Conservation (phyloP, 2,797 vertebrate species). For the Tapera naevia region DNA sequence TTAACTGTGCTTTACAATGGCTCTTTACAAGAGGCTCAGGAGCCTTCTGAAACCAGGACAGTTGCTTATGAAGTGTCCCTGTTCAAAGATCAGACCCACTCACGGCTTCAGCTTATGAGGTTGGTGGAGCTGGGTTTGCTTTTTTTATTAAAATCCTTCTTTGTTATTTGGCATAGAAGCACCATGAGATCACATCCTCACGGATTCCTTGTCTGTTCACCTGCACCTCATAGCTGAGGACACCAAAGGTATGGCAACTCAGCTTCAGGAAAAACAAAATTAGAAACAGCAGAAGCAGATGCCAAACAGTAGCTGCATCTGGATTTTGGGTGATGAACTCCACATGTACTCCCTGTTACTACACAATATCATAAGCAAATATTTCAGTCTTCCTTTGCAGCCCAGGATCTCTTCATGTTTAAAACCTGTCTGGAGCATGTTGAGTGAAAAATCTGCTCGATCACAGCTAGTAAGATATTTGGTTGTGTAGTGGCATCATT, state of each 20-base stretch:
- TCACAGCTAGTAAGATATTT: background rate
- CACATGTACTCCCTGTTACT: conserved; percentile 49
- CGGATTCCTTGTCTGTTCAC: background rate
- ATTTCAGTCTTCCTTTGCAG: background rate
- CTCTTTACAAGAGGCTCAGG: background rate
- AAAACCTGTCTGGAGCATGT: background rate
- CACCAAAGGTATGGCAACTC: background rate
- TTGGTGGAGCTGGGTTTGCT: background rate
- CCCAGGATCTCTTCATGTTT: background rate
- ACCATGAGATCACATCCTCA: background rate
- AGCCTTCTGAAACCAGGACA: background rate
- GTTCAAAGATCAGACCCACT: background rate
- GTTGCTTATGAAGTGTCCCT: background rate
- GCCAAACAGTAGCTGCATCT: conserved; percentile 69
- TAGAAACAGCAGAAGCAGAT: conserved; percentile 50
- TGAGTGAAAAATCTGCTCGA: background rate
- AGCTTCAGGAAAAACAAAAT: conserved; percentile 43
- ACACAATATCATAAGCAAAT: background rate
- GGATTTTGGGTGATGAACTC: conserved; percentile 54
- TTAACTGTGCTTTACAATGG: background rate
- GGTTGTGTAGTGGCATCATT: background rate
- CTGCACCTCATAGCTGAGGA: background rate
- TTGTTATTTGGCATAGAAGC: background rate
- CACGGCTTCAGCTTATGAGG: background rate
- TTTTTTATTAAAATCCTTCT: background rate